Base-by-base conservation (phyloP, 2,888 invertebrate genomes). In the Sycophila texana region DNA sequence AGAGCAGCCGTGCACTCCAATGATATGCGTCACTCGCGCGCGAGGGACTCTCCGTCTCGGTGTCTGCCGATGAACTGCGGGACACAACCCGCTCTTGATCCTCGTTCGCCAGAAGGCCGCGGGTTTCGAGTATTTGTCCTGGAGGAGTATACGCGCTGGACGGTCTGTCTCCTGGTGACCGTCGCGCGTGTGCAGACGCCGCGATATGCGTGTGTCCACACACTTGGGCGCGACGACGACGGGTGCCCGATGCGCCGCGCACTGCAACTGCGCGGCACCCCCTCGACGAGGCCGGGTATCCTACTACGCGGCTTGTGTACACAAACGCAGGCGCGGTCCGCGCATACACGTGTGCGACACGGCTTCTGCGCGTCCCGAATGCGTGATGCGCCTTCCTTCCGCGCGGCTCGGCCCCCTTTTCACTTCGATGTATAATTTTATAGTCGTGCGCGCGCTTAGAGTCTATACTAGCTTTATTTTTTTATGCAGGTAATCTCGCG, bases 311-410 rank as follows among this genome's bases (percentile, higher is more conserved):
- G 26, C 39, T 39, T 39, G 18, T 16, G n/a, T 68, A 79, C 57
- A 71, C 71, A 75, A 67, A 75, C 75, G 75, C 75, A 71, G 22
- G 75, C 79, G 75, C 79, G 60, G 30, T 55, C 30, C 14, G 26
- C 20, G 74, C 58, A 14, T 58, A 16, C 60, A 22, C 22, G 60
- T 51, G 61, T 57, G 74, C 16, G 26, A 30, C 49, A 57, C 18
- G 14, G 76, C 51, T 76, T 76, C 76, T 76, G 76, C 70, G 68
- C 70, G 68, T 3, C 49, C 20, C 60, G 26, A 14, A 22, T 14
- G 39, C 51, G 30, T 58, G n/a, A 18, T 18, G 26, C 30, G 39
- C 13, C 60, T 60, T 39, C 57, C 4, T n/a, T 14, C 65, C 18
- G 30, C 30, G 30, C 30, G 5, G 30, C 30, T 4, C 30, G 30